Base-by-base conservation (phyloP, 2,113 vertebrate genomes). In the Trematomus loennbergii region DNA sequence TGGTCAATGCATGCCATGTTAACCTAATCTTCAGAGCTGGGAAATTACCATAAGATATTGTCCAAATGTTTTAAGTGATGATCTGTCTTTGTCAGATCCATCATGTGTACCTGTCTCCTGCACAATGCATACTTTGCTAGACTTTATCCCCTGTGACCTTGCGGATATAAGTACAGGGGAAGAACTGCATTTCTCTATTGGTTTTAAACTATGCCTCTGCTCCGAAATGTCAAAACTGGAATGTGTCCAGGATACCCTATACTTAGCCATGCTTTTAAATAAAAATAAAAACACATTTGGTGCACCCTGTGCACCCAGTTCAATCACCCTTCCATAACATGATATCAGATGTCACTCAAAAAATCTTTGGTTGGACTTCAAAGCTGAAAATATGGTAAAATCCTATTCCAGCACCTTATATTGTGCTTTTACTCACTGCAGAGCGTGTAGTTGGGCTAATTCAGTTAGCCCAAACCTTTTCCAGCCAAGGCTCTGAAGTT, bases 401-500 rank as follows among this genome's bases (percentile, higher is more conserved):
- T 88, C 79, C 77, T 76, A 85, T 90, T 91, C 80, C 87, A 86
- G 58, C 75, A 81, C 74, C 76, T 88, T 70, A 91, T 83, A 72
- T 81, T 89, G 78, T 79, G 57, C 75, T 50, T 78, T 40, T 57
- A 82, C 73, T 83, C 55, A 46, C 75, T 74, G 71, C 78, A 75
- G 82, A 89, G 86, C 72, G 62, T 89, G 84, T 88, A 80, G 90
- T 88, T 88, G 85, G 84, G 62, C 71, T 90, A 85, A 91, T 92
- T 90, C 74, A 83, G 83, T 92, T 85, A 82, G 77, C 49, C 58
- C 64, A 89, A 75, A 84, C 76, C 53, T 88, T 82, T 89, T 85
- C 72, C 76, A 81, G 90, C 85, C 72, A 83, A 78, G 75, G 81
- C 87, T 94, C 84, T 90, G 89, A 92, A 88, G 90, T 90, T 91